A percentile compares a stretch with the other conserved stretches of the same genome.
Evolutionary conservation across 2,797 vertebrate species (phyloP).

Genomic region (Thaleichthys pacificus): DNA sequence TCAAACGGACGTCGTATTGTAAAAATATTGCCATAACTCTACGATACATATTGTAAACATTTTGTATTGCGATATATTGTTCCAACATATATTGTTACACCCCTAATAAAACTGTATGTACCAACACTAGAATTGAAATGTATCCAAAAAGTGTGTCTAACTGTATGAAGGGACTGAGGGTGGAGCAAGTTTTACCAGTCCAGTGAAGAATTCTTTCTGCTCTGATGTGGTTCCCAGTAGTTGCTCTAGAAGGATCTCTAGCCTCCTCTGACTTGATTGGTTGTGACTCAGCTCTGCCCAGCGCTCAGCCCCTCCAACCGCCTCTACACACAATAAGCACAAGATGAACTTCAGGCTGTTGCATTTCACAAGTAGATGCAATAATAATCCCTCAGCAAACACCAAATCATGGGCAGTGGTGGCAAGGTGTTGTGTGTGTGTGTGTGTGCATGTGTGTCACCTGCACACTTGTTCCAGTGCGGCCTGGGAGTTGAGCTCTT

Average conservation of each 20-base stretch:
- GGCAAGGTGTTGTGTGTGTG: background rate
- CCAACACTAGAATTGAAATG: background rate
- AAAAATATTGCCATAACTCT: too few relatives aligned
- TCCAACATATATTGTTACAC: too few relatives aligned
- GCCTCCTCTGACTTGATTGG: slow-evolving; percentile 70
- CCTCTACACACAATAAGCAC: slow-evolving; percentile 41
- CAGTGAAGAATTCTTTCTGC: slow-evolving; percentile 63
- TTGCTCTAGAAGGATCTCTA: slow-evolving; percentile 73
- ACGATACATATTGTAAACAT: too few relatives aligned
- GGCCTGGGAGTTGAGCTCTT: slow-evolving; percentile 63
- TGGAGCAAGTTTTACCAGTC: slow-evolving; percentile 54
- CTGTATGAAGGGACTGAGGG: background rate
- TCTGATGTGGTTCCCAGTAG: slow-evolving; percentile 51
- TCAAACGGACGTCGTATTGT: too few relatives aligned
- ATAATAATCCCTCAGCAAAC: background rate
- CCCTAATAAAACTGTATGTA: background rate
- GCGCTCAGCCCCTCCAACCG: slow-evolving; percentile 48
- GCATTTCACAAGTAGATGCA: background rate
- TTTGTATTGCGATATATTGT: too few relatives aligned
- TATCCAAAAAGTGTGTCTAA: background rate
- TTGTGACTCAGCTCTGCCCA: slow-evolving; percentile 64
- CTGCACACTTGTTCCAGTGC: slow-evolving; percentile 69
- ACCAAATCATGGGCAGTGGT: background rate
- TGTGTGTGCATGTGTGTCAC: slow-evolving; percentile 50
- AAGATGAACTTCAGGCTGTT: background rate